These are phyloP conservation scores for Caenorhabditis japonica DNA, from an alignment of 2,888 invertebrate species.

Conservation along the genomic window DNA sequence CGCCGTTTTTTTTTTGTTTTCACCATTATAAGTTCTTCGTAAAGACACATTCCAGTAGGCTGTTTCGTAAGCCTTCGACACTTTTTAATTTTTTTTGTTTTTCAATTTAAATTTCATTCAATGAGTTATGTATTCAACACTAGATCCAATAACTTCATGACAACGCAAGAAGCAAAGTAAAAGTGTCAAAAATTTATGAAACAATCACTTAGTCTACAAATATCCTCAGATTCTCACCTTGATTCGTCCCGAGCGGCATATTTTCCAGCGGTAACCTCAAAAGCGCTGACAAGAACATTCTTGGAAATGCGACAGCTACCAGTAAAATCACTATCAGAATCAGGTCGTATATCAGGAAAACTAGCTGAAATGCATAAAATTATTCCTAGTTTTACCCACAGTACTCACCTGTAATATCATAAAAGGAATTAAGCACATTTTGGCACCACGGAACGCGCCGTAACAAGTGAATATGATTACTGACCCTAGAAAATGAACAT, in stretches of 20 bases:
- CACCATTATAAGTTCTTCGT: no score
- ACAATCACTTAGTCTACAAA: neutral
- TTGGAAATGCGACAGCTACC: slow-evolving; percentile 33
- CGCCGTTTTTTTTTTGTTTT: no score
- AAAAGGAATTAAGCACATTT: slow-evolving; percentile 73
- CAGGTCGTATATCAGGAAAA: slow-evolving; percentile 58
- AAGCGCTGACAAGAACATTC: slow-evolving; percentile 37
- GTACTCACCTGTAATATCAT: slow-evolving; percentile 67
- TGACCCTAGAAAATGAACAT: slow-evolving; percentile 54
- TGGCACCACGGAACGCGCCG: slow-evolving; percentile 70
- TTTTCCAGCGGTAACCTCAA: slow-evolving; percentile 36
- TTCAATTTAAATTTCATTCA: no score
- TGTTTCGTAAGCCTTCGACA: no score
- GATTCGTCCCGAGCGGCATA: slow-evolving; percentile 30
- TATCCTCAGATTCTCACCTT: slow-evolving; percentile 18
- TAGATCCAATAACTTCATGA: no score
- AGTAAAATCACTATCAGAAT: slow-evolving; percentile 47
- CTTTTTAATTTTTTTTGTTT: no score
- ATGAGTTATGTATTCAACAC: no score
- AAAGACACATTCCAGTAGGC: no score
- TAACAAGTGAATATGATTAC: slow-evolving; percentile 66
- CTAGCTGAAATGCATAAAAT: slow-evolving; percentile 35
- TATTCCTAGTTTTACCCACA: neutral
- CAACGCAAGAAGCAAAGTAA: neutral
- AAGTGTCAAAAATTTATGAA: neutral